Percentiles rank a stretch among this genome's conserved stretches.
phyloP scores from a whole-genome alignment of 53 echinoderm and acorn worm genomes.

The Holothuria leucospilota region DNA sequence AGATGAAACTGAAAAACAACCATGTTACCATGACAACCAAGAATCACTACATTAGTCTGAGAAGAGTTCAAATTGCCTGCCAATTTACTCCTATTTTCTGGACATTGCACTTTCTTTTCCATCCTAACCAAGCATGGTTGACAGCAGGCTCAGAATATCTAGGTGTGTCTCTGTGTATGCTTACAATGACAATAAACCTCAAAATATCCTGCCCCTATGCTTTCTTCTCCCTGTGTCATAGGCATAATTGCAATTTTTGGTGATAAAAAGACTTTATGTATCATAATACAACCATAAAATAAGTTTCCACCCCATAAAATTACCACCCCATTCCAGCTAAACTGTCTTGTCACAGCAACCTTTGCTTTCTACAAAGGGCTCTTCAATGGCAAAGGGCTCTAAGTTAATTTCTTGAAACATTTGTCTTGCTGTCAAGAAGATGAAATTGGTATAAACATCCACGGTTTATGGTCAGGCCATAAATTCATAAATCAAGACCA shows the following conservation, averaged over 20 bases:
- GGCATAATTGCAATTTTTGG: constrained; percentile 2
- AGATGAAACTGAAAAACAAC: no score
- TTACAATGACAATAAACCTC: no score
- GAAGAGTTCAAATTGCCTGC: no score
- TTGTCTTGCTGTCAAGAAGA: constrained; percentile 45
- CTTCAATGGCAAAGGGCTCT: no score
- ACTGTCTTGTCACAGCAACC: neutral
- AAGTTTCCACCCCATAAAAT: constrained; percentile 23
- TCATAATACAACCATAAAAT: constrained; percentile 43
- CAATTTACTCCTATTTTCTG: no score
- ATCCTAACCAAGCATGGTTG: no score
- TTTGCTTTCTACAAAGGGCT: constrained; percentile 19
- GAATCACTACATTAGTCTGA: no score
- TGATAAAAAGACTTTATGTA: neutral
- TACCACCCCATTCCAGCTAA: neutral
- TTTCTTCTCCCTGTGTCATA: neutral
- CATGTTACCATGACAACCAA: no score
- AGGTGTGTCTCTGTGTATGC: no score
- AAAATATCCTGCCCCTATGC: no score
- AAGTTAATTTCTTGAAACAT: constrained; percentile 28
- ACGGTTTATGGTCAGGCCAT: constrained; percentile 43
- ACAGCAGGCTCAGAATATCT: no score
- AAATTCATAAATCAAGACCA: constrained; percentile 41
- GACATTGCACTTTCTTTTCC: no score
- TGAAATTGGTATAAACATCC: constrained; percentile 35